Base-by-base conservation (phyloP, 37 sponge, comb jelly and placozoan genomes). In the Oopsacas minuta region DNA sequence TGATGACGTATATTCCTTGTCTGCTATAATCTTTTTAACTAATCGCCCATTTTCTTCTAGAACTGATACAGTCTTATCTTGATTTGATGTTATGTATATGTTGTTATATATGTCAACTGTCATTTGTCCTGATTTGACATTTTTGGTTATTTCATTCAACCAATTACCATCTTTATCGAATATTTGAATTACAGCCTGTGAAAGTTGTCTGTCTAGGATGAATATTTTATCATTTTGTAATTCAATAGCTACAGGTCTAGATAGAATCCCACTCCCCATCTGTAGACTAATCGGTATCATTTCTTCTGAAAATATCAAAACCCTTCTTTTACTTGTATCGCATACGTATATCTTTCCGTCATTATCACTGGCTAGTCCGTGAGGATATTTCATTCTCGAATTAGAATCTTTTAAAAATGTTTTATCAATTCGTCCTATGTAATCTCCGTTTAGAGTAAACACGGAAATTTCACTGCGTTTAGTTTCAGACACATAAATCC, bases 341-440 rank as follows among this genome's bases (percentile, higher is more conserved):
- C 75, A 61, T 3, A 61, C 75, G 28, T 61, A 61, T 7, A 61
- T 61, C 5, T 61, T 10, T 25, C 75, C 75, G 22, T 61, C 28
- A 5, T 25, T 5, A 61, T 61, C 75, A 34, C 28, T 61, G 20
- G 17, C 22, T 61, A 61, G 7, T 61, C 28, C 75, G 28, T 10
- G 3, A 5, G 75, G 75, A 12, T 61, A 32, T 61, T 61, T 61
- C 30, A 61, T 25, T 20, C 75, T 25, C 75, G 28, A 32, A 20
- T 25, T 61, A 61, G 22, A 3, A 25, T 61, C 75, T 61, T 61
- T 61, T 12, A 61, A 12, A 61, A 61, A 61, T 20, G 75, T 61
- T 61, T 61, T 61, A 61, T 61, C 75, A n/a, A 61, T 61, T n/a
- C 75, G 22, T 20, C 75, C 75, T 32, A 61, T 61, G 28, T 61